phyloP scores from a whole-genome alignment of 1,140 invertebrate genomes.

The Hermetia illucens region DNA sequence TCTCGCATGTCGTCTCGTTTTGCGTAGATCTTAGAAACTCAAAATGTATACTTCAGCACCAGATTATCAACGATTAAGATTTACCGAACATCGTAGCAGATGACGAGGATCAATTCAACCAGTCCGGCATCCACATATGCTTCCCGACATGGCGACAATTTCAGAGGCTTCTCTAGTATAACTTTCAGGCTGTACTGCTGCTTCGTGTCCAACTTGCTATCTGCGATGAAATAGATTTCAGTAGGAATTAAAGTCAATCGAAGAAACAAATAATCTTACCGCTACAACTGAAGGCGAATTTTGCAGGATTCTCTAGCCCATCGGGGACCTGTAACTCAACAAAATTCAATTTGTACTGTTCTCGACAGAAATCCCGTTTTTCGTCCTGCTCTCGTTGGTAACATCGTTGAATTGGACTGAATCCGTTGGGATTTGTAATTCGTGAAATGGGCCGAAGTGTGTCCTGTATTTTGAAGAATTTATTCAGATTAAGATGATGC shows the following conservation, averaged over 20 bases:
- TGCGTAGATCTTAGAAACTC: background rate
- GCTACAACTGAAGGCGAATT: conserved; percentile 18
- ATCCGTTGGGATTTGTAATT: conserved; percentile 14
- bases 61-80: background rate
- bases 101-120: conserved; percentile 22
- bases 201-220: conserved; percentile 19
- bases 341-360: conserved; percentile 28
- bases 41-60: background rate
- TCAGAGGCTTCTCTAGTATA: conserved; percentile 8
- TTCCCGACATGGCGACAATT: conserved; percentile 7
- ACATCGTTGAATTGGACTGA: conserved; percentile 18
- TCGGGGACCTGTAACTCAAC: conserved; percentile 25
- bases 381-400: conserved; percentile 19
- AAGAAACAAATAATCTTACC: conserved; percentile 6
- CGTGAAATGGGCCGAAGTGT: conserved; percentile 12
- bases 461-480: too few species aligned
- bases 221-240: conserved; percentile 3
- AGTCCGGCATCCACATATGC: conserved; percentile 21
- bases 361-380: conserved; percentile 20
- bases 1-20: conserved; percentile 21
- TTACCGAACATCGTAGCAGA: conserved; percentile 24
- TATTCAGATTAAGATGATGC: too few species aligned
- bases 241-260: background rate
- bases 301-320: conserved; percentile 23
- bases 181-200: conserved; percentile 22